phyloP scores from a whole-genome alignment of 1,140 invertebrate genomes.

The Acyrthosiphon pisum region DNA sequence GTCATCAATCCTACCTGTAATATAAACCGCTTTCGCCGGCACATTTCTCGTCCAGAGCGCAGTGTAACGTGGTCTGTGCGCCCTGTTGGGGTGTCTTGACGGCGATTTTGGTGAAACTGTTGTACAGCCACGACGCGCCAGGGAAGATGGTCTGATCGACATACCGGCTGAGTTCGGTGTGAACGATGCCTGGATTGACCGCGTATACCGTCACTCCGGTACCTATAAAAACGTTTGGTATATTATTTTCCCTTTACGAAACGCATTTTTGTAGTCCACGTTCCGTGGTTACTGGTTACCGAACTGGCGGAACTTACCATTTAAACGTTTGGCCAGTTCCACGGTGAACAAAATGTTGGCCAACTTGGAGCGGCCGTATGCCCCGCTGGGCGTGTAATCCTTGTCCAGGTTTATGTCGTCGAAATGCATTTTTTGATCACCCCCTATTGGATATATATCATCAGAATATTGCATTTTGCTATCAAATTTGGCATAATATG shows the following conservation, averaged over 20 bases:
- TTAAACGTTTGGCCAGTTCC: constrained; percentile 69
- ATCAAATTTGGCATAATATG: no score
- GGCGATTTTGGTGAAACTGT: constrained; percentile 63
- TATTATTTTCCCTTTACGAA: constrained; percentile 63
- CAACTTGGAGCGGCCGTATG: constrained; percentile 78
- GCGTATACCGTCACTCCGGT: constrained; percentile 73
- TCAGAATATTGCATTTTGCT: not conserved
- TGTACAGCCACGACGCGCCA: constrained; percentile 69
- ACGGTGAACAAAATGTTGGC: constrained; percentile 76
- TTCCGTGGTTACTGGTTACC: not conserved
- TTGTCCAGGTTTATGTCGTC: constrained; percentile 62
- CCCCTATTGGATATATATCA: not conserved
- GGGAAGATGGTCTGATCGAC: constrained; percentile 66
- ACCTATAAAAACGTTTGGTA: constrained; percentile 60
- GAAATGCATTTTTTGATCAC: constrained; percentile 59
- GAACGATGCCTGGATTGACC: constrained; percentile 76
- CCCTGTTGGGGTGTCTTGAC: constrained; percentile 73
- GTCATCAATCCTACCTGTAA: constrained; percentile 63
- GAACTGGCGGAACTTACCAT: constrained; percentile 63
- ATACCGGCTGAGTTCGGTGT: constrained; percentile 78
- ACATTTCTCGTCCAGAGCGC: constrained; percentile 75
- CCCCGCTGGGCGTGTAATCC: constrained; percentile 72
- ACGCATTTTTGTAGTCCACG: not conserved
- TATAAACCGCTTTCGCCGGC: constrained; percentile 72
- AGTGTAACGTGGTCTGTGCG: constrained; percentile 81